Evolutionary conservation across 2,797 vertebrate species (phyloP), one percentile per base, ranked within the genome.

Genomic region (Triplophysa bombifrons): DNA sequence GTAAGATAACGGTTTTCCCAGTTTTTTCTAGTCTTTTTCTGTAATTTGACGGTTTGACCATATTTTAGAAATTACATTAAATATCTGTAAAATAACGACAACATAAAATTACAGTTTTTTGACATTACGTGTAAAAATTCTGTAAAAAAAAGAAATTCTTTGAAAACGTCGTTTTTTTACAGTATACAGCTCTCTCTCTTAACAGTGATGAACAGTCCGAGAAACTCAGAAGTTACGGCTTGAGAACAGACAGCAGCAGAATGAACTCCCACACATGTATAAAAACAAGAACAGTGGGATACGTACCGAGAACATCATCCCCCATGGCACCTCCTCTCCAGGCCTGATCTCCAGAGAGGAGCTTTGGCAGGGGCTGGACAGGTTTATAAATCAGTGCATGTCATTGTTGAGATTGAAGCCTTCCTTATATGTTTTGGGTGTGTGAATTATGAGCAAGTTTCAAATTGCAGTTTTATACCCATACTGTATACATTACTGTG

Each of bases 231-330:
- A 51, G 50, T 16, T 16, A 20, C 60, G 25, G 65, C 68, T 22
- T 58, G 71, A 72, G 66, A 79, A 76, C 80, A 73, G 70, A 61
- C 69, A 51, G 34, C 41, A 34, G 53, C 46, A 63, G 48, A 44
- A 51, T 22, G 20, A 55, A 76, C 72, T 41, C 75, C 53, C 67
- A 74, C 66, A 78, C 74, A 74, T 53, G 27, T 79, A 68, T 25
- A 75, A 75, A 77, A 84, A 82, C 80, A 84, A 81, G 53, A 72
- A 81, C 65, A 68, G 67, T 55, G 53, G 63, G 41, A 67, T 69
- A 22, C 44, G 8, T 55, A 64, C 63, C 6, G 87, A 88, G 88
- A 84, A 85, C 87, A 89, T 58, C 85, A 87, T 72, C 51, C 14
- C 63, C 78, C 78, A 58, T 55, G 56, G 10, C n/a, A 60, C 22